Base-by-base conservation (phyloP, 1,140 invertebrate genomes). In the Drosophila watanabei region DNA sequence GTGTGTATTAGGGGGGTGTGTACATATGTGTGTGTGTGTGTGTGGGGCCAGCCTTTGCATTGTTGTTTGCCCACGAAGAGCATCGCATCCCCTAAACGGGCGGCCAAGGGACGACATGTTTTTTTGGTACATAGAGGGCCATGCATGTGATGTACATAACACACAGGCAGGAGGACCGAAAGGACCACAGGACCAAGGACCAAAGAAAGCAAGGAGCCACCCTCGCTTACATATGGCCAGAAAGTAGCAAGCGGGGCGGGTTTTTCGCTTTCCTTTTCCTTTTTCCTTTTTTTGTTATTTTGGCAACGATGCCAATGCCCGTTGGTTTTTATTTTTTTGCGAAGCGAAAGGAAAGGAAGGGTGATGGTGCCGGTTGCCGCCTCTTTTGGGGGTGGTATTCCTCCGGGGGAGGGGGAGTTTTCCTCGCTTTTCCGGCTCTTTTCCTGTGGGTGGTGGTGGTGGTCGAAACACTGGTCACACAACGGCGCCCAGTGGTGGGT, bases 171-270 rank as follows among this genome's bases (percentile, higher is more conserved):
- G 9, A 49, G 14, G 20, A 33, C 33, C 32, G n/a, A 51, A 41
- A 30, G 35, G 43, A 66, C 35, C 7, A 33, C 28, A 52, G 52
- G 32, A 35, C 52, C 13, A 54, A 54, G 18, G 32, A 35, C 51
- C 18, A 48, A n/a, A 52, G 18, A 51, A 39, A 24, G 33, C 35
- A 41, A 49, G 46, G 64, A 82, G 80, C 76, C 85, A 88, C 85
- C 85, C 85, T 88, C 81, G 69, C 80, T 81, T 88, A 88, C 85
- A 83, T 89, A 88, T 88, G 85, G 63, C 82, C 82, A 81, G 84
- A 79, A 84, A 80, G 82, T 75, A 80, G 69, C 52, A 35, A 39
- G 78, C 72, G 78, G 51, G 68, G 64, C 62, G 69, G 79, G 79
- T 82, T 52, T 52, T 52, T 63, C 16, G 49, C 28, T 52, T 52